Evolutionary conservation across 2,888 invertebrate genomes (phyloP).

Genomic region (Nemoura dubitans): DNA sequence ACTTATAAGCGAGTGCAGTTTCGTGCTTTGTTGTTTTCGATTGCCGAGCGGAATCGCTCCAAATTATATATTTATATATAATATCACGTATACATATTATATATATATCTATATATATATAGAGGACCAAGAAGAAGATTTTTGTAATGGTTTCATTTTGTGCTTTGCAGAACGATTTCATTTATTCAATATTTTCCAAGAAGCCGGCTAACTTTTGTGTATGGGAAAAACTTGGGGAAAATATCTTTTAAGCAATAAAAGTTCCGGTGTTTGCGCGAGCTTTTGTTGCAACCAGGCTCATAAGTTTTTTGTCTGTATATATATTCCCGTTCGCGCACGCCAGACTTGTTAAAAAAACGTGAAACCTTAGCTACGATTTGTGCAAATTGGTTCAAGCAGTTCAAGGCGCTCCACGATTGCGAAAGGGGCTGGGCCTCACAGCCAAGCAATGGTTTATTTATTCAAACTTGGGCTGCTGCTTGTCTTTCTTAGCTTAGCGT

Average conservation of each 20-base stretch:
- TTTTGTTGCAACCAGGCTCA: not conserved
- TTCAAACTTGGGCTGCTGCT: not conserved
- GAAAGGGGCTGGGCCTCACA: not conserved
- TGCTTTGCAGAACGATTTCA: not conserved
- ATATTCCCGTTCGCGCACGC: not conserved
- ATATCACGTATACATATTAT: no score
- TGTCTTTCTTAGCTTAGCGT: not conserved
- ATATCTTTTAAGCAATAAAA: not conserved
- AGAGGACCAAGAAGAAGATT: no score
- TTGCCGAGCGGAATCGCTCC: not conserved
- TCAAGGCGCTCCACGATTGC: no score
- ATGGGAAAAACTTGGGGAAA: not conserved
- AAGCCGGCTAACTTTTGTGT: not conserved
- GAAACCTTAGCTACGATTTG: not conserved
- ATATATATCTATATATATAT: no score
- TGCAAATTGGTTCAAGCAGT: not conserved
- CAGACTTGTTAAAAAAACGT: not conserved
- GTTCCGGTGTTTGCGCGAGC: not conserved
- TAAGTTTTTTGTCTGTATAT: no score
- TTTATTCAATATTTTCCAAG: not conserved
- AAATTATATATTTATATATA: no score
- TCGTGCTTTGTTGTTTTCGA: not conserved
- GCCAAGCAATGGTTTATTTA: slow-evolving; percentile 12
- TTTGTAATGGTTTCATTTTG: no score
- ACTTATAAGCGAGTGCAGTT: not conserved